Evolutionary conservation across 2,113 vertebrate genomes (phyloP), one percentile per base, ranked within the genome.

Genomic region (Bambusicola thoracicus): DNA sequence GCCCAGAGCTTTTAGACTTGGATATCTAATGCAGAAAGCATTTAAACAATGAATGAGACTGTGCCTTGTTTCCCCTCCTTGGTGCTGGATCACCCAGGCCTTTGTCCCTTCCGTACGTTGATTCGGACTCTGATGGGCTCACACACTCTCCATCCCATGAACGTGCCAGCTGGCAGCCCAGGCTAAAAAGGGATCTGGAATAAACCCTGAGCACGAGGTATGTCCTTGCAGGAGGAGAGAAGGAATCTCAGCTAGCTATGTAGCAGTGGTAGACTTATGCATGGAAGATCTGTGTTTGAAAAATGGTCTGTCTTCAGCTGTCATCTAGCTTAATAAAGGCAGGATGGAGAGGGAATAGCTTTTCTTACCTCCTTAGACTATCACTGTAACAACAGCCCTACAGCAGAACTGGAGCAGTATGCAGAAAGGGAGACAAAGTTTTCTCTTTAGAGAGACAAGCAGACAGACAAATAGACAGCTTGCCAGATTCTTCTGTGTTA

Each of bases 381-480:
- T 46, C 2, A 0, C 75, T 3, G 27, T 70, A 53, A 65, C 55
- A 78, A 7, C 56, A 81, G 62, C 32, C 10, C 51, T 16, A 1
- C 41, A 70, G 56, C 67, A 69, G 29, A 66, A 51, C 75, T 46
- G 72, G 75, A 81, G 85, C 46, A 8, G 41, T 11, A 22, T 27
- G 63, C 44, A 21, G 79, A 69, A 62, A 66, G 61, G 58, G 36
- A 94, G 69, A 67, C 65, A 91, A 77, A 63, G 68, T 9, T 48
- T 46, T 85, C 67, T 93, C 87, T 87, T 55, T 59, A 67, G 91
- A 73, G 62, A 91, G 81, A 77, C 55, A 55, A 53, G 86, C 86
- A 92, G 94, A 92, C 95, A 96, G 93, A 94, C 79, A 87, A 53
- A 90, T 40, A 72, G 92, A 74, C 73, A 96, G 90, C 2, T 3